These are phyloP conservation scores for Enteromius unitaeniatus DNA, from an alignment of 2,797 vertebrate species.

Conservation along the genomic window DNA sequence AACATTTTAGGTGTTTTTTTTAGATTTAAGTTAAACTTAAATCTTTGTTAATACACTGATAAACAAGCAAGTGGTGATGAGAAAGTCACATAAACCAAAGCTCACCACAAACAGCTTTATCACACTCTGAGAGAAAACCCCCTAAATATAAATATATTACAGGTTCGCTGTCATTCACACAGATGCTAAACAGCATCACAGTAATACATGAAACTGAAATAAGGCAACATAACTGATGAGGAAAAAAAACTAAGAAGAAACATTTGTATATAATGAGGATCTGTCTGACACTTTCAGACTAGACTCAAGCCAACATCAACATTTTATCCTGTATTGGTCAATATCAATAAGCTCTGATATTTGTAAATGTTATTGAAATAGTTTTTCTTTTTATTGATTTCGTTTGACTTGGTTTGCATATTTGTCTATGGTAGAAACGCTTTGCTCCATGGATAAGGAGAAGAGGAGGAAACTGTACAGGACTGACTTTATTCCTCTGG, in stretches of 20 bases:
- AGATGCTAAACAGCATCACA: not conserved
- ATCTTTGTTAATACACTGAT: not conserved
- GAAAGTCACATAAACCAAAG: not conserved
- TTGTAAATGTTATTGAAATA: not conserved
- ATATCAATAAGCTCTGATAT: not conserved
- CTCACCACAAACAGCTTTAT: not conserved
- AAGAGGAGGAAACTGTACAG: slow-evolving; percentile 81
- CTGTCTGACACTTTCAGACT: not conserved
- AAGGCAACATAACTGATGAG: not conserved
- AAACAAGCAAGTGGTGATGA: not conserved
- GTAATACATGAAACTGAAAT: not conserved
- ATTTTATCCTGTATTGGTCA: not conserved
- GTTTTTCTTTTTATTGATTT: not conserved
- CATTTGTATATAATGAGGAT: not conserved
- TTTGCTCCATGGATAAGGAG: slow-evolving; percentile 78
- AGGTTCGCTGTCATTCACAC: not conserved
- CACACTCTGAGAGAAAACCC: not conserved
- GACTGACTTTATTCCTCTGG: slow-evolving; percentile 76
- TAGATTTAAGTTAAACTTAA: not conserved
- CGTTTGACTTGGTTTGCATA: not conserved
- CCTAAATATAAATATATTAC: too few relatives aligned
- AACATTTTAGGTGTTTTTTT: not conserved
- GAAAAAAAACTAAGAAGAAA: not conserved
- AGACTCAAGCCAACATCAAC: not conserved
- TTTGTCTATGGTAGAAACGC: slow-evolving; percentile 68